phyloP scores from a whole-genome alignment of 2,888 invertebrate genomes.

The Drosophila buzzatii region DNA sequence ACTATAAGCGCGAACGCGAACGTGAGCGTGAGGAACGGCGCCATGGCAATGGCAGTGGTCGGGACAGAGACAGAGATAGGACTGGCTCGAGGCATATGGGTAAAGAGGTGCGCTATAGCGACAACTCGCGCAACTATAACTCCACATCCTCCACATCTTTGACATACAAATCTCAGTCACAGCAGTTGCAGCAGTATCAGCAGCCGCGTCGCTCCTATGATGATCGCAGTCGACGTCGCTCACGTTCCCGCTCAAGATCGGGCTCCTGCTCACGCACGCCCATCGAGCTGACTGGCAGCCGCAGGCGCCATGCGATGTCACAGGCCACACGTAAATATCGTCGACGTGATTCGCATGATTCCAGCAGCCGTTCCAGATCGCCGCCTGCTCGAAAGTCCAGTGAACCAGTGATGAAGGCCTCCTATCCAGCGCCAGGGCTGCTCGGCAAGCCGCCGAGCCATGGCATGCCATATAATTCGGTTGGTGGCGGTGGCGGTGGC shows the following conservation, averaged over 20 bases:
- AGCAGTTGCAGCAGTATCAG: slow-evolving; percentile 16
- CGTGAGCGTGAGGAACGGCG: slow-evolving; percentile 50
- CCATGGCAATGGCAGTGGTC: slow-evolving; percentile 26
- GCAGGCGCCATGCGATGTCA: slow-evolving; percentile 6
- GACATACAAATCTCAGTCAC: slow-evolving; percentile 53
- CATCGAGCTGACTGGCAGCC: slow-evolving; percentile 21
- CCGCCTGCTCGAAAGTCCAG: slow-evolving; percentile 36
- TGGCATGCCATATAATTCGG: background rate
- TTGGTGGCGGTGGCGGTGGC: slow-evolving; percentile 5
- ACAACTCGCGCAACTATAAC: slow-evolving; percentile 44
- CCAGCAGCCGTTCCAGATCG: slow-evolving; percentile 67
- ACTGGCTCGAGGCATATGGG: slow-evolving; percentile 40
- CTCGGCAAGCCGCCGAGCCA: slow-evolving; percentile 16
- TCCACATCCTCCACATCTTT: slow-evolving; percentile 44
- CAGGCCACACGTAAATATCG: slow-evolving; percentile 62
- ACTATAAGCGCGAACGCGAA: slow-evolving; percentile 59
- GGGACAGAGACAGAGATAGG: slow-evolving; percentile 29
- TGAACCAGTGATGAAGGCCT: slow-evolving; percentile 25
- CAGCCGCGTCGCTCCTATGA: slow-evolving; percentile 58
- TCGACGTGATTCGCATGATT: slow-evolving; percentile 44
- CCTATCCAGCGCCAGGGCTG: slow-evolving; percentile 10
- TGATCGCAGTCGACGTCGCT: slow-evolving; percentile 64
- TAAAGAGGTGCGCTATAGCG: slow-evolving; percentile 55
- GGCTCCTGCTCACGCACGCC: slow-evolving; percentile 61
- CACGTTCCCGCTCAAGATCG: slow-evolving; percentile 64